Evolutionary conservation across 2,113 vertebrate species (phyloP).

Genomic region (Cynocephalus volans): DNA sequence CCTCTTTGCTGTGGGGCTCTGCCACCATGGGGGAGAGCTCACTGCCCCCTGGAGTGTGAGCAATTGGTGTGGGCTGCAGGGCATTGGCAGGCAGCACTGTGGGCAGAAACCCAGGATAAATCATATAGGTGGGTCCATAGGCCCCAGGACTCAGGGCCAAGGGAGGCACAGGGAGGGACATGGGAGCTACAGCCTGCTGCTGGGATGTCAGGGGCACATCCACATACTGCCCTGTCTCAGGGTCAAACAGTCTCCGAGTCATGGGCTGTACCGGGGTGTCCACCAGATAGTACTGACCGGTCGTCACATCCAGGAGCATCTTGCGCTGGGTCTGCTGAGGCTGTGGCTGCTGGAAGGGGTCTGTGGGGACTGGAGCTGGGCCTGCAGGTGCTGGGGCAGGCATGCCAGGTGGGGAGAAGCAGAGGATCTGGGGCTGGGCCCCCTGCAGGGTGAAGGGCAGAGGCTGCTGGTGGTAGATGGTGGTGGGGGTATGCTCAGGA

Average conservation of each 20-base stretch:
- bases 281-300: slow-evolving; percentile 97
- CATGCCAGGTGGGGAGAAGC: slow-evolving; percentile 91
- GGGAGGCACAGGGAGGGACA: slow-evolving; percentile 91
- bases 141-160: slow-evolving; percentile 92
- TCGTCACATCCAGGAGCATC: slow-evolving; percentile 96
- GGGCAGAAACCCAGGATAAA: slow-evolving; percentile 95
- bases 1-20: slow-evolving; percentile 75
- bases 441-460: slow-evolving; percentile 87
- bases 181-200: slow-evolving; percentile 88
- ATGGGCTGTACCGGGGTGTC: slow-evolving; percentile 93
- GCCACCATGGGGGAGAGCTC: slow-evolving; percentile 72
- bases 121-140: slow-evolving; percentile 95
- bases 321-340: slow-evolving; percentile 94
- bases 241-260: slow-evolving; percentile 96
- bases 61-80: slow-evolving; percentile 89
- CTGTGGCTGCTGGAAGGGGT: slow-evolving; percentile 86
- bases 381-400: slow-evolving; percentile 66
- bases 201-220: slow-evolving; percentile 94
- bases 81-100: slow-evolving; percentile 89
- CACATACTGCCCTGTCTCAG: slow-evolving; percentile 97
- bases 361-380: slow-evolving; percentile 80
- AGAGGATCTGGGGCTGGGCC: slow-evolving; percentile 91
- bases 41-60: slow-evolving; percentile 80
- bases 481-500: slow-evolving; percentile 61
- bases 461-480: slow-evolving; percentile 89